phyloP scores from a whole-genome alignment of 2,888 invertebrate species.

The Mesoligia furuncula region DNA sequence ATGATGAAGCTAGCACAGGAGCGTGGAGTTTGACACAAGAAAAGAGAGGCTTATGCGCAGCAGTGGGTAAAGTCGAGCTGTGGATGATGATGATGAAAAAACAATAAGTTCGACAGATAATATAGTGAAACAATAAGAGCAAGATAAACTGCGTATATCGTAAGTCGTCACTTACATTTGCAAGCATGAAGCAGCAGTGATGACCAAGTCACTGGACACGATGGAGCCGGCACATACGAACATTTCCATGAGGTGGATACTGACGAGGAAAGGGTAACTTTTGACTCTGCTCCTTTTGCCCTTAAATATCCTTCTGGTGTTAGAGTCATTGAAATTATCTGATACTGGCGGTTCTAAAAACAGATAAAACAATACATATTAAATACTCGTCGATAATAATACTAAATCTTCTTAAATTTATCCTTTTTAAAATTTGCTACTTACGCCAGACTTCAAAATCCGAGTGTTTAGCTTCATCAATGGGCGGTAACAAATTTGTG shows the following conservation, averaged over 20 bases:
- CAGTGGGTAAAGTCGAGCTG: no score
- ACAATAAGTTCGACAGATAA: no score
- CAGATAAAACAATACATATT: not conserved
- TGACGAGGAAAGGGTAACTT: constrained; percentile 71
- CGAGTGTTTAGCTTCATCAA: not conserved
- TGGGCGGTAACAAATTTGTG: not conserved
- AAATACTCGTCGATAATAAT: not conserved
- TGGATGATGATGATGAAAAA: not conserved
- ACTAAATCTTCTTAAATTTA: not conserved
- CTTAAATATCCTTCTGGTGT: constrained; percentile 66
- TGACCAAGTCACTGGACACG: constrained; percentile 68
- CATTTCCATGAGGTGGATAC: constrained; percentile 65
- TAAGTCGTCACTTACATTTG: constrained; percentile 67
- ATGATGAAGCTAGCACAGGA: no score
- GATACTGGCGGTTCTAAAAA: constrained; percentile 30
- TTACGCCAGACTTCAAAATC: constrained; percentile 60
- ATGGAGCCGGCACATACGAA: constrained; percentile 74
- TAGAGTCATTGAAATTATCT: constrained; percentile 15
- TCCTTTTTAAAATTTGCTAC: constrained; percentile 11
- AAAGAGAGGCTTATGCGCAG: no score
- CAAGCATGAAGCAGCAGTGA: constrained; percentile 77
- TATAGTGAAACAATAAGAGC: not conserved
- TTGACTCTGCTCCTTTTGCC: constrained; percentile 59
- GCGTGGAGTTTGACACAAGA: no score
- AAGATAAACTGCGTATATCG: not conserved